Conservation (phyloP, 1,140 invertebrate genomes). For the Stegodyphus mimosarum region DNA sequence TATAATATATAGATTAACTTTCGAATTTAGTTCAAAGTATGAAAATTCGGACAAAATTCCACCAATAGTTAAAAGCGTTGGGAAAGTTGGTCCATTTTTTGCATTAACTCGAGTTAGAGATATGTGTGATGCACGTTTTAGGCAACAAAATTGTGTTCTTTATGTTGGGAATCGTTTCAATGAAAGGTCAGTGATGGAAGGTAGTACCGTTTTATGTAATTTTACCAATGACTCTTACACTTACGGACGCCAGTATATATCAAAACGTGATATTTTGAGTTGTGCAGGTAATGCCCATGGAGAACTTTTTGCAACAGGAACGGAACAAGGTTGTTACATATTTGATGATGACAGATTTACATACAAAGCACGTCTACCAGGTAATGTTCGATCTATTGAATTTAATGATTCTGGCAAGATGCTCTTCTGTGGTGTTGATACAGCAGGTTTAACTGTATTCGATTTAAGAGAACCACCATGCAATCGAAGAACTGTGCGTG, state of each 20-base stretch:
- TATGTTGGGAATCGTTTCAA: background rate
- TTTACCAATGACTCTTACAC: background rate
- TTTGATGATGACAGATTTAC: background rate
- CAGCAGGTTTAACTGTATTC: background rate
- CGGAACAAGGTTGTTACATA: background rate
- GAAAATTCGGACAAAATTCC: background rate
- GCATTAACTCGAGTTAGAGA: background rate
- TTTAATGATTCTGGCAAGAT: conserved; percentile 1
- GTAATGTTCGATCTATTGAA: background rate
- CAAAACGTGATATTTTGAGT: background rate
- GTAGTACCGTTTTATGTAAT: background rate
- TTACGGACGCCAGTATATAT: background rate
- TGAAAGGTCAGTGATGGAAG: background rate
- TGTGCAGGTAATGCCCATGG: background rate
- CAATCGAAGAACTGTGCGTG: background rate
- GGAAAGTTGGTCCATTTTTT: background rate
- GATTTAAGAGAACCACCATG: background rate
- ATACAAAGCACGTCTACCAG: background rate
- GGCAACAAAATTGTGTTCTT: background rate
- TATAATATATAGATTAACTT: background rate
- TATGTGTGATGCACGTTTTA: background rate
- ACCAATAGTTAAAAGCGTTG: background rate
- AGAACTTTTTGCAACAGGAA: background rate
- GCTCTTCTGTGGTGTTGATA: conserved; percentile 8
- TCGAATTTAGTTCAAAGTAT: background rate